phyloP scores from a whole-genome alignment of 2,888 invertebrate genomes.

The Synanthedon myopaeformis region DNA sequence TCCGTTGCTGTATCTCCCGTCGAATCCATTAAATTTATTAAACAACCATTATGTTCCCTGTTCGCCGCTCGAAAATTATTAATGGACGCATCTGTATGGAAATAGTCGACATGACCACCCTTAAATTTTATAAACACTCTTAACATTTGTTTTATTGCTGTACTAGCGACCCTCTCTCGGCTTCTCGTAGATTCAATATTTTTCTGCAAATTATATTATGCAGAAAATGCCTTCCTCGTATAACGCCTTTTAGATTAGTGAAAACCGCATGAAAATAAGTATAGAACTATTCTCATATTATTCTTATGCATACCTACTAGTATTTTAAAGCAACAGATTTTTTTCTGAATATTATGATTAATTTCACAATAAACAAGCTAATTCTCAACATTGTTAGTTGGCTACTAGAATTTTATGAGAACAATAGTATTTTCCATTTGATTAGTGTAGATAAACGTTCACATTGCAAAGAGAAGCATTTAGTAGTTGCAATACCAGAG shows the following conservation, averaged over 20 bases:
- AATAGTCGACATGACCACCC: conserved; percentile 8
- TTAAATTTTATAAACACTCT: conserved; percentile 2
- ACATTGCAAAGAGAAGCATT: background rate
- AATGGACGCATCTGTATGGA: conserved; percentile 16
- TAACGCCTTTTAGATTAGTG: no score
- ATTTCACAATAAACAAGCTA: no score
- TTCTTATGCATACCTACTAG: no score
- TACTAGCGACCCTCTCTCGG: no score
- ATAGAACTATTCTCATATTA: no score
- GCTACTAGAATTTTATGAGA: background rate
- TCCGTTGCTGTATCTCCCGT: conserved; percentile 4
- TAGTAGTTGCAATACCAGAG: background rate
- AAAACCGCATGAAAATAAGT: no score
- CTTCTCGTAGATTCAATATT: no score
- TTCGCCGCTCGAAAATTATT: conserved; percentile 20
- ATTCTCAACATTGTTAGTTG: no score
- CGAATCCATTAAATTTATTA: conserved; percentile 45
- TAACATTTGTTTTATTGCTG: conserved; percentile 3
- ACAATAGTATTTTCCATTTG: background rate
- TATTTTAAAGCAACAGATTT: no score
- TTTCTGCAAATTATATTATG: no score
- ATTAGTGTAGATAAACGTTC: background rate
- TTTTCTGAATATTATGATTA: no score
- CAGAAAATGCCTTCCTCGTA: no score
- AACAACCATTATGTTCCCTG: conserved; percentile 30